These are phyloP conservation scores for Galeruca laticollis DNA, from an alignment of 2,888 invertebrate genomes.

Conservation along the genomic window DNA sequence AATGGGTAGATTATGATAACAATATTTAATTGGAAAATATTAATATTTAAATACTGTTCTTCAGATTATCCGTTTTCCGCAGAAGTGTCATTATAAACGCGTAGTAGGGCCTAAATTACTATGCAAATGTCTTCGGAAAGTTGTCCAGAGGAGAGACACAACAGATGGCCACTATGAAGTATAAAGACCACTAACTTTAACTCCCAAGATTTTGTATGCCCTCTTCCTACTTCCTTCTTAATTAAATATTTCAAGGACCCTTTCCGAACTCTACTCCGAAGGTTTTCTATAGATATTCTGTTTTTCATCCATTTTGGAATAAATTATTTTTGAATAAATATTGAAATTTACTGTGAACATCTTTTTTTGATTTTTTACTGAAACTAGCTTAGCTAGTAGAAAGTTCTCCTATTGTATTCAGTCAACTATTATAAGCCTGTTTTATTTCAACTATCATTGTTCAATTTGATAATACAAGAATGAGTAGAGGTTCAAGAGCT, in stretches of 20 bases:
- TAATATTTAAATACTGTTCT: not conserved
- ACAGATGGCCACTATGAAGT: constrained; percentile 72
- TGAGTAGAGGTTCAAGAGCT: too few relatives aligned
- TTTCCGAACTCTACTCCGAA: constrained; percentile 41
- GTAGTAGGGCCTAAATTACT: constrained; percentile 64
- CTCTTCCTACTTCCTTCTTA: constrained; percentile 44
- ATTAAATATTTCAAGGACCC: constrained; percentile 48
- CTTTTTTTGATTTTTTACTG: constrained; percentile 12
- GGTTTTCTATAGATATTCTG: constrained; percentile 37
- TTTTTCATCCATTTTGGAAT: constrained; percentile 19
- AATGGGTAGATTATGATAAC: too few relatives aligned
- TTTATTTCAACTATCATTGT: too few relatives aligned
- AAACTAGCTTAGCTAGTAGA: not conserved
- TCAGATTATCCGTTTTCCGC: constrained; percentile 11
- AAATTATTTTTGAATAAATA: constrained; percentile 30
- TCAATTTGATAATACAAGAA: too few relatives aligned
- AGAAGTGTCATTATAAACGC: constrained; percentile 50
- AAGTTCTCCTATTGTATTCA: too few relatives aligned
- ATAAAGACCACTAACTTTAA: constrained; percentile 67
- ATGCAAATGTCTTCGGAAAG: constrained; percentile 66
- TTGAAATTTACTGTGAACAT: constrained; percentile 15
- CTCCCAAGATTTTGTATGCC: constrained; percentile 41
- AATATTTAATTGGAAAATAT: not conserved
- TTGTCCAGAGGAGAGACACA: constrained; percentile 63
- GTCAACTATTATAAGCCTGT: too few relatives aligned